Conservation (phyloP, 2,888 invertebrate genomes). For the Lydus trimaculatus region DNA sequence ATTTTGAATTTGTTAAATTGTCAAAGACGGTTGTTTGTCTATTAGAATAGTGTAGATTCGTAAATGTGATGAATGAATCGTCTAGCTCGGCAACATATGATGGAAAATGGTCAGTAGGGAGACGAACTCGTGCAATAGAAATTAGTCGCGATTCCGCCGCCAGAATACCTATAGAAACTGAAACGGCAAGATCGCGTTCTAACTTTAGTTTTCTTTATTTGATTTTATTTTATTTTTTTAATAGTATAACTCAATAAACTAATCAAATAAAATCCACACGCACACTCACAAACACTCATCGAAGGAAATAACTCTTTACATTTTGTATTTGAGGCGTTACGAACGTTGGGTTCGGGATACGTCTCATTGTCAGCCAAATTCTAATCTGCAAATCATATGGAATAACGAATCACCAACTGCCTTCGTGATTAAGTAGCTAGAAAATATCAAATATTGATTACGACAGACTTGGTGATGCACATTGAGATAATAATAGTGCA, state of each 20-base stretch:
- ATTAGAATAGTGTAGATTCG: background rate
- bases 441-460: slow-evolving; percentile 60
- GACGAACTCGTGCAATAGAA: slow-evolving; percentile 52
- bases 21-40: background rate
- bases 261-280: slow-evolving; percentile 58
- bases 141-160: slow-evolving; percentile 48
- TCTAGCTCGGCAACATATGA: slow-evolving; percentile 21
- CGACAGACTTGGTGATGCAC: slow-evolving; percentile 51
- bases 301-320: slow-evolving; percentile 61
- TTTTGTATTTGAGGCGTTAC: slow-evolving; percentile 56
- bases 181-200: slow-evolving; percentile 45
- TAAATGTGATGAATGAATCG: slow-evolving; percentile 26
- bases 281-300: slow-evolving; percentile 62
- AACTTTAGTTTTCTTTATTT: slow-evolving; percentile 25
- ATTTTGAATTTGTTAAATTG: background rate
- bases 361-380: slow-evolving; percentile 58
- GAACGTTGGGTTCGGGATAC: slow-evolving; percentile 54
- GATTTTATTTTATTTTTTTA: slow-evolving; percentile 14
- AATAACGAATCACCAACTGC: slow-evolving; percentile 59
- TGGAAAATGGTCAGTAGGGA: slow-evolving; percentile 27
- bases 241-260: slow-evolving; percentile 58
- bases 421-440: slow-evolving; percentile 59
- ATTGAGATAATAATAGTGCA: slow-evolving; percentile 30
- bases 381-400: slow-evolving; percentile 58
- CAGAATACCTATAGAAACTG: slow-evolving; percentile 46